Evolutionary conservation across 1,140 invertebrate genomes (phyloP), one percentile per base, ranked within the genome.

Genomic region (Scaptodrosophila lebanonensis): DNA sequence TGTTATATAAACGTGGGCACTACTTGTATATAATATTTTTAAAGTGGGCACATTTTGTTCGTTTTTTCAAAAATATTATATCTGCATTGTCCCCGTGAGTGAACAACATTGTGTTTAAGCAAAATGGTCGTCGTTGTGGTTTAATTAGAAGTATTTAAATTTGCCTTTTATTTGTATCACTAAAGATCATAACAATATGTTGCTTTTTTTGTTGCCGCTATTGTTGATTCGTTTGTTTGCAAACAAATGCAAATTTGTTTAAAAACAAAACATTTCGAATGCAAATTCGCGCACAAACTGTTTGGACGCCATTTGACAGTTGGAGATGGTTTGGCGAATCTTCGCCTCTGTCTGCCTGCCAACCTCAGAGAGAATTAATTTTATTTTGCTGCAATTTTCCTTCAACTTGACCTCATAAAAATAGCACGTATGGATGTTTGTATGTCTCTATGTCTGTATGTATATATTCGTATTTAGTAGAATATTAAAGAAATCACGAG

Each of bases 381-480:
- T 69, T 33, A 29, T 51, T 67, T 58, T 25, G 32, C n/a, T n/a
- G 17, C 32, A 7, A 40, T 62, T 49, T 32, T 54, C 65, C 83
- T 77, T 84, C 75, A 73, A 85, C 75, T 84, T 73, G 82, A 70
- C 71, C 69, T 66, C 75, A 50, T 58, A 51, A 63, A 66, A 62
- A 65, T 52, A 51, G 66, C 18, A 27, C 35, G 29, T 35, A 12
- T 36, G 5, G n/a, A 25, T 38, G 11, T 35, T 27, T 11, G 12
- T 5, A n/a, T 47, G n/a, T n/a, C n/a, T n/a, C 9, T 16, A 0
- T 12, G 20, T 49, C 17, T 17, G 33, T 1, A 0, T 39, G 16
- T 15, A 17, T 7, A 22, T 29, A 17, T 49, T 35, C 47, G 52
- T 58, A n/a, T n/a, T n/a, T n/a, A n/a, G n/a, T n/a, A n/a, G n/a